Evolutionary conservation across 1,140 invertebrate species (phyloP).

Genomic region (Callitettix versicolor): DNA sequence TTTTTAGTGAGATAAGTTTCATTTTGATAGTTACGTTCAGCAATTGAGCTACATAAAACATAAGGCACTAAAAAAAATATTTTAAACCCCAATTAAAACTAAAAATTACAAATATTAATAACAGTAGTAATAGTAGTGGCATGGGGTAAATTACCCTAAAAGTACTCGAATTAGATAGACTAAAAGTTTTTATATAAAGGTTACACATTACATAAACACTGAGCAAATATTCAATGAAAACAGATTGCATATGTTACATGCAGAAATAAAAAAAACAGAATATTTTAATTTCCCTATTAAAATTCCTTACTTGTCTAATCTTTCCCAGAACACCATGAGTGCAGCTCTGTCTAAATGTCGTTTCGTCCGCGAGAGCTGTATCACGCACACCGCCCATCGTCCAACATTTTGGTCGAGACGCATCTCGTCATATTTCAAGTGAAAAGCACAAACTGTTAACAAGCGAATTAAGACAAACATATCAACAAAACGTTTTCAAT

Average conservation of each 20-base stretch:
- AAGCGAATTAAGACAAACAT: neutral
- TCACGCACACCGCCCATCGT: conserved; percentile 90
- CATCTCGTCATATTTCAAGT: conserved; percentile 94
- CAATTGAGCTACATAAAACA: too few species aligned
- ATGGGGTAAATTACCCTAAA: neutral
- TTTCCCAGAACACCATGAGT: conserved; percentile 94
- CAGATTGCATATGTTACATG: neutral
- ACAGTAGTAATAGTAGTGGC: neutral
- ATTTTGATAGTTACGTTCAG: too few species aligned
- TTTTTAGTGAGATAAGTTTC: too few species aligned
- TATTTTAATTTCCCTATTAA: neutral
- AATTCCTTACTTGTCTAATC: conserved; percentile 74
- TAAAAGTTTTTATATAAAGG: neutral
- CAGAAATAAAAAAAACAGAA: conserved; percentile 5
- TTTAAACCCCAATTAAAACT: neutral
- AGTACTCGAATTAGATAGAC: neutral
- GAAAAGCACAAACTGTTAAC: conserved; percentile 96
- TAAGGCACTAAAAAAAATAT: too few species aligned
- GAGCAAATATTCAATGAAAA: neutral
- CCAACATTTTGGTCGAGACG: conserved; percentile 86
- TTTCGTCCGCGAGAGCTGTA: conserved; percentile 84
- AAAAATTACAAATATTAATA: neutral
- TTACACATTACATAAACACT: neutral
- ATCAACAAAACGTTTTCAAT: neutral
- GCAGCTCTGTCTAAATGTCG: conserved; percentile 93